A percentile compares a stretch with the other conserved stretches of the same genome.
Evolutionary conservation across 2,113 vertebrate species (phyloP).

Genomic region (Dinomys branickii): DNA sequence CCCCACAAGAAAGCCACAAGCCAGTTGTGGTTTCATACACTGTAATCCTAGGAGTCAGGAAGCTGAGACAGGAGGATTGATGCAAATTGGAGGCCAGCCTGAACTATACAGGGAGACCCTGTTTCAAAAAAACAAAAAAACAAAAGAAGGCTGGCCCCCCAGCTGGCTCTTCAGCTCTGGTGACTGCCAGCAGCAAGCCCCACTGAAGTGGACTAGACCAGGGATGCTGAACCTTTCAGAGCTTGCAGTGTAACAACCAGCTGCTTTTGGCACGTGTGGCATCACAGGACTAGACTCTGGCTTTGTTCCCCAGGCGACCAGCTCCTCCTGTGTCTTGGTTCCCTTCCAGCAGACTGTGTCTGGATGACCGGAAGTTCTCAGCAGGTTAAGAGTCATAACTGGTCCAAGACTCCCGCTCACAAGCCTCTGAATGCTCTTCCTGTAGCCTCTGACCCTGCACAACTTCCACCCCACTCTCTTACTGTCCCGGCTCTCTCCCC

Average conservation of each 20-base stretch:
- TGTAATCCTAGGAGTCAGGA: background rate
- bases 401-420: background rate
- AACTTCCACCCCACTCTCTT: background rate
- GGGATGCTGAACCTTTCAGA: background rate
- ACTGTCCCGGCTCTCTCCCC: background rate
- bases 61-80: background rate
- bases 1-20: background rate
- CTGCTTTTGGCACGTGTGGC: background rate
- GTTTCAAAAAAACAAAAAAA: background rate
- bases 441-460: rapidly evolving
- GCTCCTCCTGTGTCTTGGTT: background rate
- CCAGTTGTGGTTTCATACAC: background rate
- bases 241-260: background rate
- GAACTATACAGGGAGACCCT: background rate
- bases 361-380: background rate
- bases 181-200: background rate
- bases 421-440: background rate
- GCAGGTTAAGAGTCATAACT: background rate
- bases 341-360: background rate
- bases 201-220: background rate
- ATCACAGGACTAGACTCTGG: background rate
- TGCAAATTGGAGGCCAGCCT: background rate
- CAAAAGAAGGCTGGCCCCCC: background rate
- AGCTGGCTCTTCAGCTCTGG: slow-evolving; percentile 16
- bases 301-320: background rate